phyloP scores from a whole-genome alignment of 1,140 invertebrate genomes.

The Camponotus floridanus region DNA sequence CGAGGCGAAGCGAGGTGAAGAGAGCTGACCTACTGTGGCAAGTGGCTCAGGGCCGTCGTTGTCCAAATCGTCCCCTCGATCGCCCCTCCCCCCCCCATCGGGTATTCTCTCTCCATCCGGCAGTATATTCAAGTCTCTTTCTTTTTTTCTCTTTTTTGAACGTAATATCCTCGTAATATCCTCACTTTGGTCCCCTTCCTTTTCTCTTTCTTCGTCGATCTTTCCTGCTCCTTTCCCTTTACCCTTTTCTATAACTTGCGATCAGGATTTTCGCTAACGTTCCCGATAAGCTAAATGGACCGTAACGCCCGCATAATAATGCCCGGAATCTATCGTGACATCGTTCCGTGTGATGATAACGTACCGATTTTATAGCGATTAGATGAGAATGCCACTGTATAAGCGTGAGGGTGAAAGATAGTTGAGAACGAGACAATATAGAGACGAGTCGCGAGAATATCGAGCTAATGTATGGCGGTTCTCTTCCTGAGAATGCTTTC shows the following conservation, averaged over 20 bases:
- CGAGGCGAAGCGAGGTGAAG: slow-evolving; percentile 82
- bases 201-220: neutral
- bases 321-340: slow-evolving; percentile 12
- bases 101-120: slow-evolving; percentile 66
- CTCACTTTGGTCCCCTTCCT: slow-evolving; percentile 40
- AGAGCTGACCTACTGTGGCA: slow-evolving; percentile 83
- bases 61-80: slow-evolving; percentile 79
- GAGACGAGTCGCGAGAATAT: neutral
- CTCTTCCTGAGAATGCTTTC: slow-evolving; percentile 37
- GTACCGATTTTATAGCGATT: slow-evolving; percentile 69
- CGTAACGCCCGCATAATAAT: slow-evolving; percentile 29
- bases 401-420: slow-evolving; percentile 58
- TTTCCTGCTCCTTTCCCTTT: slow-evolving; percentile 6
- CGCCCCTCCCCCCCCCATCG: slow-evolving; percentile 48
- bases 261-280: slow-evolving; percentile 18
- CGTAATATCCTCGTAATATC: slow-evolving; percentile 55
- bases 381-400: slow-evolving; percentile 4
- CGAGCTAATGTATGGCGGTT: slow-evolving; percentile 2
- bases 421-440: slow-evolving; percentile 42
- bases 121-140: slow-evolving; percentile 69
- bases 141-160: slow-evolving; percentile 36
- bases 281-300: slow-evolving; percentile 31
- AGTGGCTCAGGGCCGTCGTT: slow-evolving; percentile 86
- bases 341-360: slow-evolving; percentile 33
- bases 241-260: slow-evolving; percentile 21